These are phyloP conservation scores for Motacilla tschutschensis DNA, from an alignment of 2,113 vertebrate species.

Conservation along the genomic window DNA sequence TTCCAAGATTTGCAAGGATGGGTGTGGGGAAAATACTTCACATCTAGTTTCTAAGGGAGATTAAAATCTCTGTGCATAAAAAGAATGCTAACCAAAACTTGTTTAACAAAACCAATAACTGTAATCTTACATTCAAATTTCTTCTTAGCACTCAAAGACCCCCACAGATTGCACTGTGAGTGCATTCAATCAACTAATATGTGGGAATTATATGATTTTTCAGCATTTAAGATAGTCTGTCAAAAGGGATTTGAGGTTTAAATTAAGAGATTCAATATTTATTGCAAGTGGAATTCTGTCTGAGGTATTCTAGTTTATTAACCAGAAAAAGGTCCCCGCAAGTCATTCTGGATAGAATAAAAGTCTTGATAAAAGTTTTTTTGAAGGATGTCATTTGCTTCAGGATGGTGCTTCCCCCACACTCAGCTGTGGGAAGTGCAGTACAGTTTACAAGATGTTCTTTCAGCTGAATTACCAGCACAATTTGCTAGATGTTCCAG, in stretches of 20 bases:
- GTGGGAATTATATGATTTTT: neutral
- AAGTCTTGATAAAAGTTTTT: neutral
- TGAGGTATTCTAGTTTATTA: neutral
- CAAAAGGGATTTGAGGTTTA: neutral
- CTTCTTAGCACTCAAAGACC: neutral
- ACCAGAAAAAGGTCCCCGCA: neutral
- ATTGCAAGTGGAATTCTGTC: neutral
- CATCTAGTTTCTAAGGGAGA: neutral
- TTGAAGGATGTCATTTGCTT: neutral
- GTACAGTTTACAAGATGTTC: neutral
- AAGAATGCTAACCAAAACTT: neutral
- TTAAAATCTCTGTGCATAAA: neutral
- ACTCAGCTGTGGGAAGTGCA: neutral
- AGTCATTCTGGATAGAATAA: neutral
- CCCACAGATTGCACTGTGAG: neutral
- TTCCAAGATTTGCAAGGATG: neutral
- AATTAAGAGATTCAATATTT: neutral
- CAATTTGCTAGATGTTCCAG: neutral
- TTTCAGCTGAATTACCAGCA: neutral
- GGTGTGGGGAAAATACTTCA: rapidly evolving
- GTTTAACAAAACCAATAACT: neutral
- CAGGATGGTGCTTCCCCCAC: neutral
- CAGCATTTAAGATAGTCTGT: neutral
- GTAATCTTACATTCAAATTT: neutral
- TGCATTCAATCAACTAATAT: neutral